Base-by-base conservation (phyloP, 2,888 invertebrate species). In the Euplexia lucipara region DNA sequence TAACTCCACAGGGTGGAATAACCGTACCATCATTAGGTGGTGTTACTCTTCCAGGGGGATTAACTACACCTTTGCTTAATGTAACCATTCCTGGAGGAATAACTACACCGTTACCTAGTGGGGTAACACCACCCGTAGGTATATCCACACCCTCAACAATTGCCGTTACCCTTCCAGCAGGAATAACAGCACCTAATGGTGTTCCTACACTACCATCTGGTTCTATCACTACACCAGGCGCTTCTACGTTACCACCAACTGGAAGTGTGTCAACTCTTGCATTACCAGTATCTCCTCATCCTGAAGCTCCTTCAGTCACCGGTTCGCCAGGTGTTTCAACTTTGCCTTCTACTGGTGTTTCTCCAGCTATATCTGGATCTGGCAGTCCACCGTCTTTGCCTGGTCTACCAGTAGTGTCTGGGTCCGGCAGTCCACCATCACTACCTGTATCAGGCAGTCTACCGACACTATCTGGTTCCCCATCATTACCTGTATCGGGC, bases 281-380 rank as follows among this genome's bases (percentile, higher is more conserved):
- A 26, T 3, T 6, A 10, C 26, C 34, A 34, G 60, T 5, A 35
- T 44, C 8, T 20, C n/a, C 26, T 8, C 26, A 44, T 35, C 18
- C 42, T 60, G 2, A 14, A 32, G 9, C n/a, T 68, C 34, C 45
- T 16, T 14, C 16, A 8, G 10, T 0, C 18, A 26, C 18, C 37
- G 57, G 22, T 7, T 18, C 14, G 8, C 45, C 64, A 34, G 20
- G n/a, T 0, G 1, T 1, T 42, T 8, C 51, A 30, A 6, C 10
- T 35, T 30, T 51, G 10, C 65, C 49, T 26, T 8, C 26, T 14
- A 35, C 26, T 9, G 52, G 34, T n/a, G 34, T 4, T 49, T 10
- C 2, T 0, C 60, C 59, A 34, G 6, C n/a, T 16, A 18, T 26
- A 34, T 5, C 45, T 16, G n/a, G 9, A n/a, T 7, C 45, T 8